These are phyloP conservation scores for Adelges cooleyi DNA, from an alignment of 1,140 invertebrate species.

Conservation along the genomic window DNA sequence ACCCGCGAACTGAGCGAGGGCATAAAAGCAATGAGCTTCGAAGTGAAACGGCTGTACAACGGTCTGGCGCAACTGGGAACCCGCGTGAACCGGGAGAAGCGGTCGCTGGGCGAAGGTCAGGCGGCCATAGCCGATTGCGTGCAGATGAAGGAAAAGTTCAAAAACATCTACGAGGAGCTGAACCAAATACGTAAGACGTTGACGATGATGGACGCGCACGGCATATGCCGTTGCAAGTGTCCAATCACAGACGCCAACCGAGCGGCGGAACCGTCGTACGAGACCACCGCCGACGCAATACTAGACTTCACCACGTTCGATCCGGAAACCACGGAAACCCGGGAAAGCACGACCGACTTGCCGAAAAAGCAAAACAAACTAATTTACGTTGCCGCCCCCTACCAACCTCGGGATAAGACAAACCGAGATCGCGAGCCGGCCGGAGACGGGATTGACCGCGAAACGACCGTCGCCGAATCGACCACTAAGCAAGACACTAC, in stretches of 20 bases:
- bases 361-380: background rate
- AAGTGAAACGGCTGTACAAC: background rate
- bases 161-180: background rate
- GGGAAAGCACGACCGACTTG: background rate
- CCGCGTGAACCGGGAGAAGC: background rate
- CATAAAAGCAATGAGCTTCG: background rate
- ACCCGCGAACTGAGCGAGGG: background rate
- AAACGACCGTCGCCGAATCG: too few species aligned
- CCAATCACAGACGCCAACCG: background rate
- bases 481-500: too few species aligned
- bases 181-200: background rate
- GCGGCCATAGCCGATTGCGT: background rate
- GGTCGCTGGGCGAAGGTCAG: background rate
- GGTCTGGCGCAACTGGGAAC: background rate
- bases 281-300: too few species aligned
- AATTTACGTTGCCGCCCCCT: too few species aligned
- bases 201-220: background rate
- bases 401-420: too few species aligned
- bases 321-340: background rate
- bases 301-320: background rate
- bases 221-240: constrained; percentile 3
- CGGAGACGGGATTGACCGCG: too few species aligned
- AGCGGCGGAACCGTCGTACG: too few species aligned
- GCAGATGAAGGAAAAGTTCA: background rate
- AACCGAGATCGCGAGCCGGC: too few species aligned